phyloP scores from a whole-genome alignment of 2,888 invertebrate species.

The Mimas tiliae region DNA sequence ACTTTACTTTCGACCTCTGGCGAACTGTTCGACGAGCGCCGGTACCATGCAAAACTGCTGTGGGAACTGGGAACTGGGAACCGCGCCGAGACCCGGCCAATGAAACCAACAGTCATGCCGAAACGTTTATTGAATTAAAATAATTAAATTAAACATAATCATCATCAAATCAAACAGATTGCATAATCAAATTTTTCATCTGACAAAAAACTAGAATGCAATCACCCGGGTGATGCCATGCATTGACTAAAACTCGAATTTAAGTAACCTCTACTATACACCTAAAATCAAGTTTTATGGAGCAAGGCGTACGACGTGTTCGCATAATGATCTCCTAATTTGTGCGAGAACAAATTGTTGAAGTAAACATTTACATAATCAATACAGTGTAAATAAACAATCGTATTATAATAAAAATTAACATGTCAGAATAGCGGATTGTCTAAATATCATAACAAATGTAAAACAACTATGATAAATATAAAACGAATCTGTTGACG shows the following conservation, averaged over 20 bases:
- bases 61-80: constrained; percentile 52
- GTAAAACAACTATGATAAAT: constrained; percentile 49
- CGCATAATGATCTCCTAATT: constrained; percentile 54
- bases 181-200: constrained; percentile 82
- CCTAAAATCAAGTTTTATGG: constrained; percentile 79
- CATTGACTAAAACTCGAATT: constrained; percentile 79
- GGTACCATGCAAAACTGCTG: constrained; percentile 52
- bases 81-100: constrained; percentile 27
- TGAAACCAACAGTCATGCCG: constrained; percentile 63
- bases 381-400: constrained; percentile 52
- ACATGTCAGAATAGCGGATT: constrained; percentile 68
- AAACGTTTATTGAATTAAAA: constrained; percentile 74
- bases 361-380: constrained; percentile 74
- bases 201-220: constrained; percentile 78
- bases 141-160: constrained; percentile 55
- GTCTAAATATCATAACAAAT: constrained; percentile 59
- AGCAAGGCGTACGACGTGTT: constrained; percentile 71
- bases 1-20: constrained; percentile 73
- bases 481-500: constrained; percentile 52
- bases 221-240: constrained; percentile 80
- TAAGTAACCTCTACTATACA: constrained; percentile 57
- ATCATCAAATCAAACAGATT: constrained; percentile 61
- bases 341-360: constrained; percentile 66
- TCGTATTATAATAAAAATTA: constrained; percentile 57
- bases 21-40: constrained; percentile 59